phyloP scores from a whole-genome alignment of 2,113 vertebrate genomes.

The Triplophysa tibetana region DNA sequence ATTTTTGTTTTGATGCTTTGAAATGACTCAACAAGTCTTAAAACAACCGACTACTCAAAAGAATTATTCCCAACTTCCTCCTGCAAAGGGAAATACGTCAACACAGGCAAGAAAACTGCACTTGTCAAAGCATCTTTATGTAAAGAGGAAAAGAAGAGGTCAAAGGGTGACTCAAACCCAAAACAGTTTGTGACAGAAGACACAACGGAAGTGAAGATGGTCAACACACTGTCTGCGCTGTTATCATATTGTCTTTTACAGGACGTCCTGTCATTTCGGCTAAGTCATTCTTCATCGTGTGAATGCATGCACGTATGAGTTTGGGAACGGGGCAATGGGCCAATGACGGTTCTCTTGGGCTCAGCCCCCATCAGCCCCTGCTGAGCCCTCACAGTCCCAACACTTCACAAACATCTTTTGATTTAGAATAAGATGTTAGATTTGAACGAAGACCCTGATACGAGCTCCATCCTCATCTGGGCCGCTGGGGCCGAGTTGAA shows the following conservation, averaged over 20 bases:
- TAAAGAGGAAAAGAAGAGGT: background rate
- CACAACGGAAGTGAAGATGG: slow-evolving; percentile 20
- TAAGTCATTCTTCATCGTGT: slow-evolving; percentile 41
- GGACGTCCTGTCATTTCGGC: slow-evolving; percentile 47
- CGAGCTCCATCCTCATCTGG: background rate
- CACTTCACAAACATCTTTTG: slow-evolving; percentile 34
- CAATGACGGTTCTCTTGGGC: slow-evolving; percentile 39
- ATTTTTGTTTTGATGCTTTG: too few relatives aligned
- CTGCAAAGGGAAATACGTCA: background rate
- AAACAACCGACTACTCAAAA: background rate
- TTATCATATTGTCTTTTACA: slow-evolving; percentile 43
- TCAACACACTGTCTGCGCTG: slow-evolving; percentile 33
- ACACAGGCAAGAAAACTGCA: background rate
- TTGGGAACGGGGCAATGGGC: slow-evolving; percentile 51
- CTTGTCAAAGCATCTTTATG: background rate
- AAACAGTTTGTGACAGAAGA: slow-evolving; percentile 15
- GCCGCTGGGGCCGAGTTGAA: background rate
- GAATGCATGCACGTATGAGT: slow-evolving; percentile 31
- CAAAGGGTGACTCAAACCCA: background rate
- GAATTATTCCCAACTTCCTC: background rate
- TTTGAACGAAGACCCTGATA: slow-evolving; percentile 13
- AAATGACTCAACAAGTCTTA: background rate
- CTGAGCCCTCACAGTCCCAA: slow-evolving; percentile 21
- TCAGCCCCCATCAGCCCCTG: slow-evolving; percentile 13
- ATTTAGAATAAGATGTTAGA: slow-evolving; percentile 11